Percentiles rank a stretch among this genome's conserved stretches.
Evolutionary conservation across 2,113 vertebrate genomes (phyloP).

Genomic region (Eidolon helvum): DNA sequence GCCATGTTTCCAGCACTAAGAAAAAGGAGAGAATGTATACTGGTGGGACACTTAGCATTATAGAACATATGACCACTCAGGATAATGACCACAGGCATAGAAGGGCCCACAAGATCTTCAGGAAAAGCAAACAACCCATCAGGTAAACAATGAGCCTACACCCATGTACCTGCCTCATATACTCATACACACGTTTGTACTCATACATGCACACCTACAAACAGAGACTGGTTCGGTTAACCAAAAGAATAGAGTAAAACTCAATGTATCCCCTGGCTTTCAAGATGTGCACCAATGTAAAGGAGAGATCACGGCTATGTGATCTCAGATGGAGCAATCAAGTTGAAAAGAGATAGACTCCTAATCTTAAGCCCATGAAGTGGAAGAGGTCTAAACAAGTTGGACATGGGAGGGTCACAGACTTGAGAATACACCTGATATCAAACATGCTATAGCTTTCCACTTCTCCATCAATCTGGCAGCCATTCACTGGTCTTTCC

Average conservation of each 20-base stretch:
- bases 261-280: not conserved
- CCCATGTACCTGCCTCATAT: fast-evolving
- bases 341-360: not conserved
- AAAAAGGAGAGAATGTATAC: not conserved
- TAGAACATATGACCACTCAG: not conserved
- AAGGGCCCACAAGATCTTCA: not conserved
- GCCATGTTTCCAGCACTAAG: not conserved
- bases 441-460: too few relatives aligned
- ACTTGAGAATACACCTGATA: not conserved
- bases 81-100: not conserved
- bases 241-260: not conserved
- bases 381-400: not conserved
- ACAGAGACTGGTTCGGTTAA: not conserved
- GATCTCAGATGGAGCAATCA: fast-evolving
- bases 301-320: not conserved
- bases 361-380: not conserved
- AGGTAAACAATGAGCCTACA: not conserved
- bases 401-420: not conserved
- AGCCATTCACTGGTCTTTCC: not conserved
- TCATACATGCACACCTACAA: not conserved
- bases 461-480: not conserved
- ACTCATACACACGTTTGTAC: fast-evolving
- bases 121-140: not conserved
- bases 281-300: not conserved
- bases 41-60: not conserved